phyloP scores from a whole-genome alignment of 1,140 invertebrate genomes.

The Drosophila subobscura region DNA sequence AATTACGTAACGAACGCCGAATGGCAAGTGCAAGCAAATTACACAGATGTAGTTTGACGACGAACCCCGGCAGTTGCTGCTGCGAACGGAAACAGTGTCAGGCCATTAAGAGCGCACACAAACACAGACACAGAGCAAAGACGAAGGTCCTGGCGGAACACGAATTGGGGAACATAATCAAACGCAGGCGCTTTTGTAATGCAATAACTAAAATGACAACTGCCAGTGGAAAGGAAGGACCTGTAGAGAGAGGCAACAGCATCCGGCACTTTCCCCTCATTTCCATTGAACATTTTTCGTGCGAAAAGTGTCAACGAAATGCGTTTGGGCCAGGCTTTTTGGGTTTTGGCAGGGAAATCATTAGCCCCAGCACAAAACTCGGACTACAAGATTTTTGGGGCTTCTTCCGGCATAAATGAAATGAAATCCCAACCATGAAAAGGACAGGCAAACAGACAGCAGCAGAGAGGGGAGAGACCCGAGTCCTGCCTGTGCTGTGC shows the following conservation, averaged over 20 bases:
- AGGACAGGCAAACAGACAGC: constrained; percentile 8
- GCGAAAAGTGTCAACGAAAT: constrained; percentile 67
- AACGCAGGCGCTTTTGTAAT: constrained; percentile 73
- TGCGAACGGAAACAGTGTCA: constrained; percentile 76
- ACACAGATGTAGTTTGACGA: constrained; percentile 58
- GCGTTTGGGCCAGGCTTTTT: constrained; percentile 26
- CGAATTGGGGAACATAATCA: constrained; percentile 70
- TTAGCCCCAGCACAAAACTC: constrained; percentile 48
- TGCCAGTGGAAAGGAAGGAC: constrained; percentile 42
- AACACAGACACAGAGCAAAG: constrained; percentile 3
- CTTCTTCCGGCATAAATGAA: constrained; percentile 50
- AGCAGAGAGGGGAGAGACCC: background rate
- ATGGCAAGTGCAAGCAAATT: constrained; percentile 70
- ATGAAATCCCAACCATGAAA: constrained; percentile 41
- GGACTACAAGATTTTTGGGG: constrained; percentile 66
- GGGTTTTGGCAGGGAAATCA: constrained; percentile 60
- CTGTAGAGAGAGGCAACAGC: background rate
- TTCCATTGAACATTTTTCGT: constrained; percentile 35
- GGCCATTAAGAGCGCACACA: constrained; percentile 68
- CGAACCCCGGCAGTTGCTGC: constrained; percentile 20
- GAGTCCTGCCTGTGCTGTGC: background rate
- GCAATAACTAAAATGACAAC: constrained; percentile 81
- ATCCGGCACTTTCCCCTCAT: constrained; percentile 7
- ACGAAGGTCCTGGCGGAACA: constrained; percentile 38
- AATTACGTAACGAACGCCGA: constrained; percentile 53